Percentiles rank a stretch among this genome's conserved stretches.
Conservation (phyloP, 2,113 vertebrate genomes). For the Marcusenius ussheri region DNA sequence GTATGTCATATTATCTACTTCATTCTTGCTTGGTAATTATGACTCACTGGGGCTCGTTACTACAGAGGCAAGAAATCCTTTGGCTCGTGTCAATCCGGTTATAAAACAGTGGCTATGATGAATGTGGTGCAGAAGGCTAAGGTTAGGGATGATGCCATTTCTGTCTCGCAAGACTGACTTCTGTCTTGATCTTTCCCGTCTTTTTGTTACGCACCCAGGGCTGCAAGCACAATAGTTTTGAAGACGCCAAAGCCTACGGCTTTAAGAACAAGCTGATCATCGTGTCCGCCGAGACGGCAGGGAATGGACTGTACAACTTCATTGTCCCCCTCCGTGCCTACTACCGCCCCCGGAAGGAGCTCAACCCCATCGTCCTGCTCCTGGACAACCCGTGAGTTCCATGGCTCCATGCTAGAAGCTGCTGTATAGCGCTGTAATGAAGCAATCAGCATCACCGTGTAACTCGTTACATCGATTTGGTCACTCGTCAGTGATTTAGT, state of each 20-base stretch:
- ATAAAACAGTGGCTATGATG: neutral
- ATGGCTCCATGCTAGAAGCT: slow-evolving; percentile 42
- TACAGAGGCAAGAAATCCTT: neutral
- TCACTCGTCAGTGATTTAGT: neutral
- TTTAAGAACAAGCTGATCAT: slow-evolving; percentile 97
- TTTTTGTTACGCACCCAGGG: slow-evolving; percentile 58
- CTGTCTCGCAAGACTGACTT: neutral
- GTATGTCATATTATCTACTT: neutral
- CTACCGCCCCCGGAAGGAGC: slow-evolving; percentile 89
- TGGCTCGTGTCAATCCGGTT: neutral
- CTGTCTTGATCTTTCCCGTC: neutral
- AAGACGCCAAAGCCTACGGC: slow-evolving; percentile 92
- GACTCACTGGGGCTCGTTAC: neutral
- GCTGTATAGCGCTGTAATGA: slow-evolving; percentile 28
- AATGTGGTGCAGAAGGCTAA: neutral
- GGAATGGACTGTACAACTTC: slow-evolving; percentile 95
- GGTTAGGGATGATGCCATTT: neutral
- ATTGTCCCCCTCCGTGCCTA: slow-evolving; percentile 95
- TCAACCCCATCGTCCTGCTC: slow-evolving; percentile 89
- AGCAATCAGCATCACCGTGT: slow-evolving; percentile 30
- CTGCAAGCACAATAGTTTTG: slow-evolving; percentile 87
- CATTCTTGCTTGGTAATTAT: neutral
- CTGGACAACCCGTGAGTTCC: slow-evolving; percentile 89
- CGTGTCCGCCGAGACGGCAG: slow-evolving; percentile 92
- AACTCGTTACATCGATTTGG: neutral